A percentile compares a stretch with the other conserved stretches of the same genome.
phyloP scores from a whole-genome alignment of 2,797 vertebrate genomes.

The Sebastiscus albofasciatus region DNA sequence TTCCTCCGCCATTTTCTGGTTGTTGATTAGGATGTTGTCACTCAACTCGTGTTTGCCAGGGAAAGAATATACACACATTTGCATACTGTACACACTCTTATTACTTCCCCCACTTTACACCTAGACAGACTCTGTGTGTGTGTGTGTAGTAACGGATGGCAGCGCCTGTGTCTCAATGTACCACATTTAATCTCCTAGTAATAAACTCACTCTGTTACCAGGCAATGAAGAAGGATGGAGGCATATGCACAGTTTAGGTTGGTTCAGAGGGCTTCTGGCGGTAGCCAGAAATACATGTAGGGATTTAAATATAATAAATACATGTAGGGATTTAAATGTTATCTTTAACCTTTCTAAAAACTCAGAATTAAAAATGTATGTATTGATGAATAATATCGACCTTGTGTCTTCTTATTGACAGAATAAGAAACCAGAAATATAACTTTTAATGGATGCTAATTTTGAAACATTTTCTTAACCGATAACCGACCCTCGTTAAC shows the following conservation, averaged over 20 bases:
- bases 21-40: constrained; percentile 22
- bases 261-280: too few relatives aligned
- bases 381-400: too few relatives aligned
- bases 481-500: too few relatives aligned
- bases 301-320: too few relatives aligned
- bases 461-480: fast-evolving
- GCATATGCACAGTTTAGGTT: too few relatives aligned
- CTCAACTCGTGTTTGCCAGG: constrained; percentile 15
- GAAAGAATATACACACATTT: constrained; percentile 23
- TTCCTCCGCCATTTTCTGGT: not conserved
- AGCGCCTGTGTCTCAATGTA: constrained; percentile 5
- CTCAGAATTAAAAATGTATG: too few relatives aligned
- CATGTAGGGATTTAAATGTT: too few relatives aligned
- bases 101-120: constrained; percentile 5
- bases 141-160: constrained; percentile 23
- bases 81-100: constrained; percentile 6
- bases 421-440: too few relatives aligned
- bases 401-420: too few relatives aligned
- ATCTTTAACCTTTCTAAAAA: too few relatives aligned
- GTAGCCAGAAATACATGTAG: fast-evolving
- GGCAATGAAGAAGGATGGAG: constrained; percentile 16
- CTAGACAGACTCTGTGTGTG: not conserved
- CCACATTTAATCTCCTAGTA: constrained; percentile 41
- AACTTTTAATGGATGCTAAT: too few relatives aligned
- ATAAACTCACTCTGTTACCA: constrained; percentile 32